phyloP scores from a whole-genome alignment of 2,113 vertebrate species.

The Dicerorhinus sumatrensis region DNA sequence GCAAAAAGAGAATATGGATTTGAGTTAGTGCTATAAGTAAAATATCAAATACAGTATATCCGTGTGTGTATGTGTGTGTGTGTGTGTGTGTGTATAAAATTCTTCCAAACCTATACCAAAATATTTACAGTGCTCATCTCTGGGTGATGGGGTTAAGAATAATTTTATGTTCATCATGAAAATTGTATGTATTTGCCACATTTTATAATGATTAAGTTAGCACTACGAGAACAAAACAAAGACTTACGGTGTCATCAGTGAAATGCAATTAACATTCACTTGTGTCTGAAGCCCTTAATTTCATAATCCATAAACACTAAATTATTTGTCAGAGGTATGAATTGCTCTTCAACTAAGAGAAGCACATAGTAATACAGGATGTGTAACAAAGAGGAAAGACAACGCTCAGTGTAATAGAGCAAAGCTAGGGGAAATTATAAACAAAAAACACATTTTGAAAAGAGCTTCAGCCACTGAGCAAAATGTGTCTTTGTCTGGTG shows the following conservation, averaged over 20 bases:
- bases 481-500: not conserved
- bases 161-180: not conserved
- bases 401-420: rapidly evolving
- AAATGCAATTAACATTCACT: not conserved
- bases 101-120: not conserved
- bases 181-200: not conserved
- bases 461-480: not conserved
- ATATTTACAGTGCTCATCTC: not conserved
- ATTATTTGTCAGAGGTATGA: not conserved
- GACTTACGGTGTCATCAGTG: not conserved
- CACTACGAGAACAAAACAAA: not conserved
- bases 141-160: not conserved
- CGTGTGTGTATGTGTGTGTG: not conserved
- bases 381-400: not conserved
- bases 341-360: not conserved
- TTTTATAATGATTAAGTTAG: not conserved
- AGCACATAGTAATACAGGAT: rapidly evolving
- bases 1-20: not conserved
- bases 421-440: not conserved
- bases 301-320: not conserved
- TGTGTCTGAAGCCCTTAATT: not conserved
- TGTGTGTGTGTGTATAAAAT: not conserved
- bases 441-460: not conserved
- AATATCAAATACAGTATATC: not conserved
- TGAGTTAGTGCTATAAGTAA: not conserved